Conservation (phyloP, 1,140 invertebrate genomes). For the Leptonema lineaticorne region DNA sequence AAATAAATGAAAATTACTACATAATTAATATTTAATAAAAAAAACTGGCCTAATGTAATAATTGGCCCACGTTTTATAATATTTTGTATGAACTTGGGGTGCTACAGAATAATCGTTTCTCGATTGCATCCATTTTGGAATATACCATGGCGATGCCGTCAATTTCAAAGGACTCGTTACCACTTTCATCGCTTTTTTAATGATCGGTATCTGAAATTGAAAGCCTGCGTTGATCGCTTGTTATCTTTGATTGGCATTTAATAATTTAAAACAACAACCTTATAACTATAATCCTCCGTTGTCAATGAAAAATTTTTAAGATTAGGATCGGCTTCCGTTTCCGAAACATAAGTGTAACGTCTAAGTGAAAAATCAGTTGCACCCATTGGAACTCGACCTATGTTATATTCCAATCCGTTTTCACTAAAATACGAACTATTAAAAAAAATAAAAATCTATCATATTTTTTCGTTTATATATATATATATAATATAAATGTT, state of each 20-base stretch:
- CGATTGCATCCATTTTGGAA: conserved; percentile 92
- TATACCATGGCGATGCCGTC: conserved; percentile 76
- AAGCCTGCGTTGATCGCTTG: conserved; percentile 4
- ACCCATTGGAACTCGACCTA: conserved; percentile 77
- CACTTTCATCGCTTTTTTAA: conserved; percentile 54
- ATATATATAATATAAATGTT: neutral
- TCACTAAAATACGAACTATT: conserved; percentile 57
- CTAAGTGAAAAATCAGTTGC: conserved; percentile 73
- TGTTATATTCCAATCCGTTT: conserved; percentile 72
- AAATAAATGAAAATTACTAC: neutral
- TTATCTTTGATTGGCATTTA: neutral
- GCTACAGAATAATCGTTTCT: conserved; percentile 63
- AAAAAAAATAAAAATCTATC: conserved; percentile 21
- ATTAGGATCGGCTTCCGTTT: conserved; percentile 60
- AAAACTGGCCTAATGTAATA: conserved; percentile 69
- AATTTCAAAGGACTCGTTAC: conserved; percentile 48
- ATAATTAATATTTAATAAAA: neutral
- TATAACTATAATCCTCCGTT: conserved; percentile 65
- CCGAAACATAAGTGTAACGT: conserved; percentile 57
- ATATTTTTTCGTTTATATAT: neutral
- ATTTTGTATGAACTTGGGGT: conserved; percentile 63
- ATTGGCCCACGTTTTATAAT: conserved; percentile 76
- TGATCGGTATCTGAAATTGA: conserved; percentile 63
- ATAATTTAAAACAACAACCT: conserved; percentile 50
- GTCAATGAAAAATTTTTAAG: conserved; percentile 67